Conservation (phyloP, 2,113 vertebrate species). For the Elaphurus davidianus region DNA sequence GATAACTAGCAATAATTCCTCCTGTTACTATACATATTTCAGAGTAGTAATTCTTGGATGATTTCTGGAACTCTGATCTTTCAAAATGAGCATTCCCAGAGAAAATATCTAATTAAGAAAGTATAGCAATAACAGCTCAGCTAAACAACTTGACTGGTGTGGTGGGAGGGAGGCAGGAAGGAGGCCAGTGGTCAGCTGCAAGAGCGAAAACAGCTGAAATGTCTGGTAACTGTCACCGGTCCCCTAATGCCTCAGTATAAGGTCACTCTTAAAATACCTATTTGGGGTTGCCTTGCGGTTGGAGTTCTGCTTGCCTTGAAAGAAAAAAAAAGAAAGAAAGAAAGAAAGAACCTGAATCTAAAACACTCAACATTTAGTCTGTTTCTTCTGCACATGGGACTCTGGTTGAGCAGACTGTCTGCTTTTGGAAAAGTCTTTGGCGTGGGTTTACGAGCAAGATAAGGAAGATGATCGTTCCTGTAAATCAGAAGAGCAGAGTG, state of each 20-base stretch:
- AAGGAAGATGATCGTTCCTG: not conserved
- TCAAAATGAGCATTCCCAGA: conserved; percentile 1
- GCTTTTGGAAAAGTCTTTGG: not conserved
- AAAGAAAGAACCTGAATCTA: not conserved
- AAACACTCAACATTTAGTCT: not conserved
- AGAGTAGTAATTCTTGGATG: not conserved
- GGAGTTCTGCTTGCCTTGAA: not conserved
- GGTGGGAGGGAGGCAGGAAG: not conserved
- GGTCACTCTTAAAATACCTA: not conserved
- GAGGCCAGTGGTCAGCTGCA: not conserved
- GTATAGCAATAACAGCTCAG: not conserved
- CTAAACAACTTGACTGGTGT: not conserved
- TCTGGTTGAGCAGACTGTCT: not conserved
- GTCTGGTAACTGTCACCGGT: not conserved
- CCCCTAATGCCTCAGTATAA: not conserved
- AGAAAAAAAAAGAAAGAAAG: not conserved
- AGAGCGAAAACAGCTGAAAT: not conserved
- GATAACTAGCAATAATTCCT: not conserved
- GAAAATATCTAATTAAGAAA: conserved; percentile 25
- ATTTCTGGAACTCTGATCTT: not conserved
- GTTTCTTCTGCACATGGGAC: not conserved
- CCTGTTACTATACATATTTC: not conserved
- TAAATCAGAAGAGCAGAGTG: not conserved
- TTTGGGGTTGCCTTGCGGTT: not conserved
- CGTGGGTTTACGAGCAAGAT: not conserved